Percentiles rank a stretch among this genome's conserved stretches.
phyloP scores from a whole-genome alignment of 2,888 invertebrate genomes.

The Trichacis sp. region DNA sequence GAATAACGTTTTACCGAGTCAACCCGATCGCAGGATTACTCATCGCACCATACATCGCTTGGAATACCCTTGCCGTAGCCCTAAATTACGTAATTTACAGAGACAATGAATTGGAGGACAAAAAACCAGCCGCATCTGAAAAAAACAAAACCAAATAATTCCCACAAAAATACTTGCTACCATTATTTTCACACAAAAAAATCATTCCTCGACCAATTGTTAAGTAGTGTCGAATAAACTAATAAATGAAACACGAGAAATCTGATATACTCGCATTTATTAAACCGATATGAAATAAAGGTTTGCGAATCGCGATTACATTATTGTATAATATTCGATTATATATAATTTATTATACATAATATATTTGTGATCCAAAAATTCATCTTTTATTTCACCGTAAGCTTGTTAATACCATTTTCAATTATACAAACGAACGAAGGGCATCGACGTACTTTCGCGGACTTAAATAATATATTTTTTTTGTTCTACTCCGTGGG shows the following conservation, averaged over 20 bases:
- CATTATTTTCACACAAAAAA: no score
- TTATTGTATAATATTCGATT: slow-evolving; percentile 55
- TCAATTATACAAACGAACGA: slow-evolving; percentile 54
- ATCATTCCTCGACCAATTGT: no score
- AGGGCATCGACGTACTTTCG: slow-evolving; percentile 15
- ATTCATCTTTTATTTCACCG: slow-evolving; percentile 44
- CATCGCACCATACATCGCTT: slow-evolving; percentile 81
- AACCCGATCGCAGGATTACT: slow-evolving; percentile 77
- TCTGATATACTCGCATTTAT: slow-evolving; percentile 61
- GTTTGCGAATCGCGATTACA: slow-evolving; percentile 60
- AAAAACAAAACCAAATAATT: slow-evolving; percentile 46
- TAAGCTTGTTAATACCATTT: slow-evolving; percentile 53
- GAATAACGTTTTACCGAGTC: slow-evolving; percentile 73
- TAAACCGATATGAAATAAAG: slow-evolving; percentile 63
- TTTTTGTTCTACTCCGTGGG: no score
- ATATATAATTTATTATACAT: slow-evolving; percentile 48
- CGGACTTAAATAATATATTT: slow-evolving; percentile 34
- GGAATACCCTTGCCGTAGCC: slow-evolving; percentile 78
- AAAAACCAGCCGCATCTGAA: slow-evolving; percentile 51
- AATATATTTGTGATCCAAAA: slow-evolving; percentile 25
- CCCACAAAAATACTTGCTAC: neutral
- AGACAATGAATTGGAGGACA: slow-evolving; percentile 69
- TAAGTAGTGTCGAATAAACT: no score
- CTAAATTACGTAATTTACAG: slow-evolving; percentile 78
- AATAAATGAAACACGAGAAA: slow-evolving; percentile 41